These are phyloP conservation scores for Hydropotes inermis DNA, from an alignment of 2,113 vertebrate species.

Conservation along the genomic window DNA sequence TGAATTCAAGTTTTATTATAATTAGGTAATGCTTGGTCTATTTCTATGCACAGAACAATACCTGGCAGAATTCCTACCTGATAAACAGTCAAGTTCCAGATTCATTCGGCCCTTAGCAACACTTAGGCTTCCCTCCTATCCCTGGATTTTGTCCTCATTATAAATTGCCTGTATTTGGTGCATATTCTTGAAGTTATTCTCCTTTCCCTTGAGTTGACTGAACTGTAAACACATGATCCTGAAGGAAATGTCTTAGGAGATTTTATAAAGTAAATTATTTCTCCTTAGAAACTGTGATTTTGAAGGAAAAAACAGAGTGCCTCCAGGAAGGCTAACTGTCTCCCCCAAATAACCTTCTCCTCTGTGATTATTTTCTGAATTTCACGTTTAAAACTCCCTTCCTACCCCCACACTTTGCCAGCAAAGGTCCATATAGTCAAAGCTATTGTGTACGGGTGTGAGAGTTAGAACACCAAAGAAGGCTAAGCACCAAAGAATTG, in stretches of 20 bases:
- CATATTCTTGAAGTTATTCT: not conserved
- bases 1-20: not conserved
- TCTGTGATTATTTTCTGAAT: not conserved
- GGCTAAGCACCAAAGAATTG: not conserved
- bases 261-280: conserved; percentile 28
- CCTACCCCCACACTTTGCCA: not conserved
- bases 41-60: not conserved
- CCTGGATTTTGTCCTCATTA: not conserved
- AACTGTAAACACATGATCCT: not conserved
- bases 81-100: not conserved
- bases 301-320: not conserved
- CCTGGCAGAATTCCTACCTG: not conserved
- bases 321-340: not conserved
- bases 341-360: not conserved
- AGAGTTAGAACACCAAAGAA: not conserved
- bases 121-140: not conserved
- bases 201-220: not conserved
- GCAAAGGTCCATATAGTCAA: not conserved
- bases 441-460: not conserved
- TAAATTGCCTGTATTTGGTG: not conserved
- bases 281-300: not conserved
- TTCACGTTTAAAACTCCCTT: not conserved
- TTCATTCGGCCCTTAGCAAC: not conserved
- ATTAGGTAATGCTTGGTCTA: not conserved
- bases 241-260: not conserved